These are phyloP conservation scores for Prinia subflava DNA, from an alignment of 2,113 vertebrate genomes.

Conservation along the genomic window DNA sequence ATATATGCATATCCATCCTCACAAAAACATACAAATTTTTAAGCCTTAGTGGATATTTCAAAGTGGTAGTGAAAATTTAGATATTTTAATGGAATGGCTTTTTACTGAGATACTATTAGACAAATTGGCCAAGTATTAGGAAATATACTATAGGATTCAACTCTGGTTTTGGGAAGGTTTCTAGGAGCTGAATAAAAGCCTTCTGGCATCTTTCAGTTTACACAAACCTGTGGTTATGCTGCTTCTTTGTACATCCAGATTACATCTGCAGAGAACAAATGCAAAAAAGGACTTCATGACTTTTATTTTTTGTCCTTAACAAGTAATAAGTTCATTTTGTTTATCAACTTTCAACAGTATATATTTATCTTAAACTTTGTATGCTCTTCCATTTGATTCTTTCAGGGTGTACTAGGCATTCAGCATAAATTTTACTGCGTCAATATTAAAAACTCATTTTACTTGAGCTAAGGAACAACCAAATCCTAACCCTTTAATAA, in stretches of 20 bases:
- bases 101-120: background rate
- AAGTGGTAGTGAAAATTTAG: background rate
- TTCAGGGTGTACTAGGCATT: background rate
- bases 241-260: background rate
- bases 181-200: background rate
- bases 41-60: background rate
- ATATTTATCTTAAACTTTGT: background rate
- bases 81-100: background rate
- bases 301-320: background rate
- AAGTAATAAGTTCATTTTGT: background rate
- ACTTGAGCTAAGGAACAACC: background rate
- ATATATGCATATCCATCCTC: background rate
- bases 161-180: background rate
- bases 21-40: background rate
- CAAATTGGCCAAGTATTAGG: background rate
- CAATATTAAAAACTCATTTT: background rate
- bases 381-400: background rate
- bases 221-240: background rate
- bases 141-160: background rate
- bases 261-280: background rate
- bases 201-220: background rate
- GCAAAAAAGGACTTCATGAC: background rate
- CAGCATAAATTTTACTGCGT: background rate
- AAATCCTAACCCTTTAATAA: background rate
- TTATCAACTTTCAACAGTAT: background rate